Conservation (phyloP, 2,888 invertebrate genomes). For the Caenorhabditis uteleia region DNA sequence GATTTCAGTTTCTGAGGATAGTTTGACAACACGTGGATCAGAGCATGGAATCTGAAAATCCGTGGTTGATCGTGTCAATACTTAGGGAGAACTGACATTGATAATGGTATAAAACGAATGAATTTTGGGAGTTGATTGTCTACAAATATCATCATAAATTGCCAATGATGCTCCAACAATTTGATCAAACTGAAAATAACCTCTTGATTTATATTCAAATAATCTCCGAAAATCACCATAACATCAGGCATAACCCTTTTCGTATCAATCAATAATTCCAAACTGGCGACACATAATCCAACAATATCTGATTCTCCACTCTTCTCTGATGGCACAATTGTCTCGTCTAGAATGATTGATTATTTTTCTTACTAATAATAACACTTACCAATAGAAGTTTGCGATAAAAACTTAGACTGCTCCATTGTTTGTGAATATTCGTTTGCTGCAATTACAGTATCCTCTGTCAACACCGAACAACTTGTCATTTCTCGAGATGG, state of each 20-base stretch:
- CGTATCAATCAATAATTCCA: constrained; percentile 45
- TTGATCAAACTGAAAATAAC: constrained; percentile 30
- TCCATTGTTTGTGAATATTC: background rate
- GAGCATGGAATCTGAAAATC: background rate
- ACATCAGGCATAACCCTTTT: constrained; percentile 34
- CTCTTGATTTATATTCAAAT: background rate
- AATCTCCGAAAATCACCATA: constrained; percentile 4
- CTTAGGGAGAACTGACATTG: no score
- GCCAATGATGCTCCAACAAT: constrained; percentile 39
- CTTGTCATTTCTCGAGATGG: constrained; percentile 25
- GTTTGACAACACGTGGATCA: background rate
- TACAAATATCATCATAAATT: constrained; percentile 42
- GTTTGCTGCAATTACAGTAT: no score
- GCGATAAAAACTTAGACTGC: no score
- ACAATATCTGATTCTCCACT: constrained; percentile 35
- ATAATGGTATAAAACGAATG: constrained; percentile 30
- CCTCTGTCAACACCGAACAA: constrained; percentile 5
- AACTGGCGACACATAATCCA: constrained; percentile 39
- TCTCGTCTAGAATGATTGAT: constrained; percentile 11
- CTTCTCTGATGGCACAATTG: constrained; percentile 2
- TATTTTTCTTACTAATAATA: background rate
- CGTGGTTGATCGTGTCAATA: no score
- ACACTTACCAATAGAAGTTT: constrained; percentile 12
- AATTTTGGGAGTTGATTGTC: constrained; percentile 10
- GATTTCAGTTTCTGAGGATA: background rate